phyloP scores from a whole-genome alignment of 2,888 invertebrate genomes.

The Eremobia ochroleuca region DNA sequence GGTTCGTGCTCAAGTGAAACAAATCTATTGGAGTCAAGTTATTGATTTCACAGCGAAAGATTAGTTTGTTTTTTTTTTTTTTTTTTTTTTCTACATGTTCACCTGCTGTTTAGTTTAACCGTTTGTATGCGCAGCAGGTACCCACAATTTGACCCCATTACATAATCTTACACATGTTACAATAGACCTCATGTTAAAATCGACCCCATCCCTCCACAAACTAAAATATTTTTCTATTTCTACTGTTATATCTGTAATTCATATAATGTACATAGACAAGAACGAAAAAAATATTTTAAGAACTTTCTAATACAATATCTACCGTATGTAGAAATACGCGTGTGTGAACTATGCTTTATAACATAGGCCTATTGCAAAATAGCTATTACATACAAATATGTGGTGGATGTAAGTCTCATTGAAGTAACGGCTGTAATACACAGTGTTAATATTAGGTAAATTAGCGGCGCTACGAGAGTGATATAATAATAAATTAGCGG shows the following conservation, averaged over 20 bases:
- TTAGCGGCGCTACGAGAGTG: constrained; percentile 24
- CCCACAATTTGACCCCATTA: too few relatives aligned
- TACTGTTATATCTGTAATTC: neutral
- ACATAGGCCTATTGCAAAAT: neutral
- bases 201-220: neutral
- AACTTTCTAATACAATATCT: neutral
- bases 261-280: too few relatives aligned
- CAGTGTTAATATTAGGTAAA: constrained; percentile 23
- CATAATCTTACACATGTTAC: neutral
- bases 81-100: neutral
- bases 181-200: neutral
- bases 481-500: neutral
- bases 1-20: neutral
- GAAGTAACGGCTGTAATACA: constrained; percentile 21
- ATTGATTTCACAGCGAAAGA: neutral
- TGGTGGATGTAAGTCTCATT: neutral
- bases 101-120: too few relatives aligned
- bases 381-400: neutral
- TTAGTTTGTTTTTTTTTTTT: neutral
- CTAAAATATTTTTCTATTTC: neutral
- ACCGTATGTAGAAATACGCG: neutral
- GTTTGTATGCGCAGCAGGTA: neutral
- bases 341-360: neutral
- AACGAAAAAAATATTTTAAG: neutral
- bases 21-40: neutral